Evolutionary conservation across 1,140 invertebrate species (phyloP), one percentile per base, ranked within the genome.

Genomic region (Anastrepha ludens): DNA sequence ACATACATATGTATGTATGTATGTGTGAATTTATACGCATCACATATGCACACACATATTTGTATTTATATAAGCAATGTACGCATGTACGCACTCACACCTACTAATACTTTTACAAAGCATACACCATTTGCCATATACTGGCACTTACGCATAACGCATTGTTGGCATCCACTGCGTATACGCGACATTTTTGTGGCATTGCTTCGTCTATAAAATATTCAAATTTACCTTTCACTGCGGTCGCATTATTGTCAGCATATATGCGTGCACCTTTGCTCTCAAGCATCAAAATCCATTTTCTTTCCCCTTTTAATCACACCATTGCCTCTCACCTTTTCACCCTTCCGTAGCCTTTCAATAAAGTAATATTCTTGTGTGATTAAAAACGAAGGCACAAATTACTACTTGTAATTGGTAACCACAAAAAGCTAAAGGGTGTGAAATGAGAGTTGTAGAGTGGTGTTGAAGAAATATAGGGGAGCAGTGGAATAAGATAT

Each of bases 101-200:
- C 6, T 2, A 8, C 50, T 2, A 1, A 8, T 55, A 55, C 50
- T 8, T 55, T 55, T 55, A 55, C 50, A 55, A 55, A 55, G 6
- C 50, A 55, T 55, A 55, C 6, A 55, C 50, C 50, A 55, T 55
- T 55, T 11, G 11, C 29, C 50, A 55, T 55, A 6, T 55, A 55
- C 50, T 55, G 39, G 67, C 15, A 47, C 39, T 47, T 74, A 44
- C 67, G 67, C 44, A 47, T 17, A 6, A 15, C 15, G 13, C 15
- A 13, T 1, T 74, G 41, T n/a, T 44, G 39, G 41, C 39, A 47
- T 47, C 39, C 67, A n/a, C 13, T 74, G 67, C 41, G 41, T 74
- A 74, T 47, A 47, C 41, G 67, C 41, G 44, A 74, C 41, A 74
- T 74, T 74, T 74, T 74, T 74, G 41, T 74, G 67, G 67, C 44